A percentile compares a stretch with the other conserved stretches of the same genome.
Evolutionary conservation across 2,797 vertebrate genomes (phyloP).

Genomic region (Cyclura pinguis): DNA sequence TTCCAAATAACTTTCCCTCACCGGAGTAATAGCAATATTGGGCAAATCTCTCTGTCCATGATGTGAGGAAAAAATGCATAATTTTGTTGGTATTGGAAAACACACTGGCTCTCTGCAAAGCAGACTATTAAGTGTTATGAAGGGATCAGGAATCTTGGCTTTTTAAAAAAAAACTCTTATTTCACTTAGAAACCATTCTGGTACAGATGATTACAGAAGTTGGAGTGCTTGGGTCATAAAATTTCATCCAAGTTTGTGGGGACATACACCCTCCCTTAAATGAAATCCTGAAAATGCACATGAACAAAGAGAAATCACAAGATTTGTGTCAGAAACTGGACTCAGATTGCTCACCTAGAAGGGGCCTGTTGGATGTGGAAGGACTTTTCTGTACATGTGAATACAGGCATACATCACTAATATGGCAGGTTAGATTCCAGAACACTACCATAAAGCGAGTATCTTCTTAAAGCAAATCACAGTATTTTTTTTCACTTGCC

Average conservation of each 20-base stretch:
- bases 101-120: conserved; percentile 50
- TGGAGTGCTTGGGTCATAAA: not conserved
- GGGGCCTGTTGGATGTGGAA: not conserved
- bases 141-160: conserved; percentile 48
- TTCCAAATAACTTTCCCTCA: conserved; percentile 59
- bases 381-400: not conserved
- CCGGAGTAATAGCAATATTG: conserved; percentile 62
- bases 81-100: conserved; percentile 74
- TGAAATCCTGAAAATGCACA: not conserved
- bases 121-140: conserved; percentile 50
- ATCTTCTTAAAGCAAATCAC: too few species aligned
- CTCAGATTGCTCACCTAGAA: not conserved
- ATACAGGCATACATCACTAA: not conserved
- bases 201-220: conserved; percentile 12
- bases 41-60: conserved; percentile 61
- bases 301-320: not conserved
- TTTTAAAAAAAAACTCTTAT: conserved; percentile 42
- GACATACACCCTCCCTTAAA: not conserved
- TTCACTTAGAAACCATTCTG: conserved; percentile 59
- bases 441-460: too few species aligned
- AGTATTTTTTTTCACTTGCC: too few species aligned
- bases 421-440: too few species aligned
- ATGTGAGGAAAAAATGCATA: conserved; percentile 44
- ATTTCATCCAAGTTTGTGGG: not conserved
- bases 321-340: not conserved